Base-by-base conservation (phyloP, 2,113 vertebrate species). In the Dicrurus megarhynchus region DNA sequence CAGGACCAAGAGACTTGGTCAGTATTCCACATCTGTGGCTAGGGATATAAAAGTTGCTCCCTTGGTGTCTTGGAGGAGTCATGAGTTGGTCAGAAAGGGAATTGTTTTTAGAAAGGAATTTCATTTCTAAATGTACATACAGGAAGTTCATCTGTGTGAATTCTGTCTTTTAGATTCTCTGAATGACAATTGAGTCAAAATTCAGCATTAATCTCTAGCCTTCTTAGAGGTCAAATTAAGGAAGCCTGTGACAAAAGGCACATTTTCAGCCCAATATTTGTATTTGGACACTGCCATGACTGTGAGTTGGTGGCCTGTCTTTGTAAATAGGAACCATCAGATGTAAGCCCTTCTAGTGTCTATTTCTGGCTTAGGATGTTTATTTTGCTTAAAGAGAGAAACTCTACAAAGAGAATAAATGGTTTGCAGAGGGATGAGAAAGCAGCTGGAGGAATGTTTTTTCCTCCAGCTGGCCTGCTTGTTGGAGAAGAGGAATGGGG, bases 211-310 rank as follows among this genome's bases (percentile, higher is more conserved):
- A 44, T 24, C 27, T 76, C 30, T 50, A 70, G 20, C 7, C 18
- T 9, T 59, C 2, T 49, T 16, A 56, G 3, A 6, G 15, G 13
- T 76, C 22, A 37, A 30, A 47, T 46, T 68, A 60, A 64, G 49
- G 44, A 64, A 83, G 10, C 5, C 33, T 53, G 13, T 71, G 24
- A 83, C 67, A 60, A 80, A 39, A 90, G n/a, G 7, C 20, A 35
- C 0, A 0, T 30, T 44, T 60, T 83, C 37, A 80, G 13, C 12
- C 16, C 13, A 20, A 2, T 13, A 10, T 68, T 87, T 42, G 27
- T 6, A 0, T n/a, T 52, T 77, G 59, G 41, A 26, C 8, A 4
- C 20, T 76, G 3, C 53, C 17, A n/a, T 0, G 1, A 17, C 32
- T 55, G 39, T 27, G 9, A 22, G 15, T 30, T 42, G 50, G 52